phyloP scores from a whole-genome alignment of 2,888 invertebrate species.

The Argyresthia albistria region DNA sequence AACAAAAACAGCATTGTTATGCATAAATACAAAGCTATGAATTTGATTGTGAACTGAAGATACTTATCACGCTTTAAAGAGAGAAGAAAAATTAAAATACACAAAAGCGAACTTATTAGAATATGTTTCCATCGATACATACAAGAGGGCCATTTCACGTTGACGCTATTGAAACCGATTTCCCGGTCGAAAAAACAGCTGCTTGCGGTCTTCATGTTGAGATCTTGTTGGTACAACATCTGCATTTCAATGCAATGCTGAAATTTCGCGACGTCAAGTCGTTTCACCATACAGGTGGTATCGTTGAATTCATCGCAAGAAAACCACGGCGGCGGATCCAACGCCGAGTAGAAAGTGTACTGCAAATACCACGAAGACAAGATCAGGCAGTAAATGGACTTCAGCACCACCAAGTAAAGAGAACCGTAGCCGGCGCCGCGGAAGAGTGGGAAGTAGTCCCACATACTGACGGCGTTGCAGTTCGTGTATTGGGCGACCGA shows the following conservation, averaged over 20 bases:
- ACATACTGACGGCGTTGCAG: slow-evolving; percentile 37
- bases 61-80: too few relatives aligned
- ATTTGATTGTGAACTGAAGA: too few relatives aligned
- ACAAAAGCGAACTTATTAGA: too few relatives aligned
- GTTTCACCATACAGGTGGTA: slow-evolving; percentile 48
- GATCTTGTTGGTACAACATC: slow-evolving; percentile 37
- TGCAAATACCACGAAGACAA: slow-evolving; percentile 45
- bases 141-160: too few relatives aligned
- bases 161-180: slow-evolving; percentile 32
- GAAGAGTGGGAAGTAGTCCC: slow-evolving; percentile 52
- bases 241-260: slow-evolving; percentile 55
- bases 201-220: slow-evolving; percentile 52
- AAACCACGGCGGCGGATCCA: slow-evolving; percentile 50
- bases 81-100: too few relatives aligned
- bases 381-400: slow-evolving; percentile 35
- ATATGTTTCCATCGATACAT: too few relatives aligned
- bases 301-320: slow-evolving; percentile 36
- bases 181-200: slow-evolving; percentile 44
- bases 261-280: slow-evolving; percentile 42
- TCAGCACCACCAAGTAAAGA: slow-evolving; percentile 35
- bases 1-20: slow-evolving; percentile 31
- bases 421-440: slow-evolving; percentile 40
- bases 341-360: slow-evolving; percentile 39
- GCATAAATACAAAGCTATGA: too few relatives aligned
- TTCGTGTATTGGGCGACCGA: slow-evolving; percentile 54